Evolutionary conservation across 2,797 vertebrate genomes (phyloP).

Genomic region (Anguilla marmorata): DNA sequence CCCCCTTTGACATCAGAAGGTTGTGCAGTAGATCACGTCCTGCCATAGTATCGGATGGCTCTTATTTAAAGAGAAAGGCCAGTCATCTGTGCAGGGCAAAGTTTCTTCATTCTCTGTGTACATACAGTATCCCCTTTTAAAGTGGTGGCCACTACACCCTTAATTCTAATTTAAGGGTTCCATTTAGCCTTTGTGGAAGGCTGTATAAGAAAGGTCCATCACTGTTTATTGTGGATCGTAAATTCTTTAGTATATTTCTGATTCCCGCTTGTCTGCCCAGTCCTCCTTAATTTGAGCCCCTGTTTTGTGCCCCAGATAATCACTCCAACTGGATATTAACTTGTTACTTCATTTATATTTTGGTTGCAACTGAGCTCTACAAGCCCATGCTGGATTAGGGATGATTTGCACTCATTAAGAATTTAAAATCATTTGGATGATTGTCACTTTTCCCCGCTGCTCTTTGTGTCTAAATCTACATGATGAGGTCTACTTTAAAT

Average conservation of each 20-base stretch:
- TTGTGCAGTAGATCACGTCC: conserved; percentile 62
- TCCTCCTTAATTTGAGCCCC: conserved; percentile 52
- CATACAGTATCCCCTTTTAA: background rate
- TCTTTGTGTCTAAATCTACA: background rate
- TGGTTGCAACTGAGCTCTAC: background rate
- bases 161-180: conserved; percentile 65
- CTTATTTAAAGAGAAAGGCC: conserved; percentile 52
- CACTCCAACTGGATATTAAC: conserved; percentile 55
- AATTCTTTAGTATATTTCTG: conserved; percentile 65
- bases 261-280: conserved; percentile 64
- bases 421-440: background rate
- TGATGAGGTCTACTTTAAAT: background rate
- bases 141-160: conserved; percentile 39
- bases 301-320: conserved; percentile 54
- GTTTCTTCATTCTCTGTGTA: background rate
- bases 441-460: background rate
- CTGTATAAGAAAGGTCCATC: conserved; percentile 52
- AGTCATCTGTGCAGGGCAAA: conserved; percentile 28
- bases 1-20: conserved; percentile 63
- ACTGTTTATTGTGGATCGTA: conserved; percentile 61
- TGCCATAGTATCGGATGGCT: conserved; percentile 53
- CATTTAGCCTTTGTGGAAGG: conserved; percentile 57
- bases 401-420: background rate
- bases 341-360: conserved; percentile 55
- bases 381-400: background rate